Evolutionary conservation across 2,888 invertebrate species (phyloP), one percentile per base, ranked within the genome.

Genomic region (Lasioglossum zephyrum): DNA sequence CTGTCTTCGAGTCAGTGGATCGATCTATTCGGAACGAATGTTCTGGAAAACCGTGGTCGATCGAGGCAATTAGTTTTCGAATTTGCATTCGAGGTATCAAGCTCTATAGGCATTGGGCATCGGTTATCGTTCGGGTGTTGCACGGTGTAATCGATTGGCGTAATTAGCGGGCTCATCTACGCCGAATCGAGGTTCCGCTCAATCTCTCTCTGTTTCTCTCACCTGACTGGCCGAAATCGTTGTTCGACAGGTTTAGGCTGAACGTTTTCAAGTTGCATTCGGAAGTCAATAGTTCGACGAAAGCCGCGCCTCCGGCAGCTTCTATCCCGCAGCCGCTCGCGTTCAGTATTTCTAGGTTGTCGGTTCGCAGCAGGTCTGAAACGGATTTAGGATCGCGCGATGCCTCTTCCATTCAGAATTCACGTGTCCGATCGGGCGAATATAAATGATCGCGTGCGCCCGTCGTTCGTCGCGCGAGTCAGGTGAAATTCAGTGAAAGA

Each of bases 301-400:
- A 73, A 26, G 88, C 88, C 63, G 91, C 86, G 16, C 93, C 94
- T 8, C 90, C 90, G 72, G 90, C 88, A n/a, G 91, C 75, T 26
- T 84, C 89, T 41, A 95, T 87, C 69, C 87, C 87, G 86, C 94
- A 95, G 8, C 93, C 92, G 82, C 94, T 94, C 66, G 93, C 80
- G 82, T 94, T 93, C 41, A 94, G 88, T 69, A 86, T 87, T 77
- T 93, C 91, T 73, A 95, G 77, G 31, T 57, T 87, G 39, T 87
- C 73, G 77, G 84, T 91, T 49, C 94, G 90, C 74, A 93, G 60
- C 6, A 94, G 79, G 47, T 94, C 94, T 94, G 76, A 80, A 85
- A 85, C 36, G 66, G 13, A 77, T 73, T 2, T 39, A 60, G 22
- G 49, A 69, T 69, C 26, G 39, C 16, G 66, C 39, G 22, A 3